A percentile compares a stretch with the other conserved stretches of the same genome.
Conservation (phyloP, 2,888 invertebrate genomes). For the Cephus nigrinus region DNA sequence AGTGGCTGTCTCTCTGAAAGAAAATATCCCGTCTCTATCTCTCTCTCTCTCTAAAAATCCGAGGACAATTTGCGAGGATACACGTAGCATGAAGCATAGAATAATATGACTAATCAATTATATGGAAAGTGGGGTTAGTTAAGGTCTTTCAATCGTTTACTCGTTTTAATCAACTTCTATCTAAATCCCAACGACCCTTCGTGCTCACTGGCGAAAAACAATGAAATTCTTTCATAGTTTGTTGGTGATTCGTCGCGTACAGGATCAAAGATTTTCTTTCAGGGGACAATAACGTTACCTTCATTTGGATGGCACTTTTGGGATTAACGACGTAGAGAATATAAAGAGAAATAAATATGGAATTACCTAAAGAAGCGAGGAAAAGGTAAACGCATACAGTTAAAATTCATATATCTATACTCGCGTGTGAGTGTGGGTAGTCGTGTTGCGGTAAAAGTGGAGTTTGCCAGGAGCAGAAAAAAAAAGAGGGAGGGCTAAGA, state of each 20-base stretch:
- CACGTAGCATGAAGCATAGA: neutral
- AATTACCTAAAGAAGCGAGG: neutral
- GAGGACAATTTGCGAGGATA: neutral
- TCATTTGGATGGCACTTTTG: neutral
- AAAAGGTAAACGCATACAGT: constrained; percentile 9
- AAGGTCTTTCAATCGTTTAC: neutral
- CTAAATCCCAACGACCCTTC: neutral
- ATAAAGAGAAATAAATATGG: neutral
- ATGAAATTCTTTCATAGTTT: neutral
- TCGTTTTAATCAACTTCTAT: neutral
- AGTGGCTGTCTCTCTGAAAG: neutral
- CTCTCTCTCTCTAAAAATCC: constrained; percentile 7
- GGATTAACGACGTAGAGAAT: neutral
- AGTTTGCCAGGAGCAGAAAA: neutral
- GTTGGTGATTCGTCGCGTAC: neutral
- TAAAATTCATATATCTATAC: constrained; percentile 15
- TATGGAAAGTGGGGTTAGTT: neutral
- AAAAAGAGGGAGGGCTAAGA: neutral
- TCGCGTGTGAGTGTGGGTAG: constrained; percentile 6
- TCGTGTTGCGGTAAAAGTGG: neutral
- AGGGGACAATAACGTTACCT: neutral
- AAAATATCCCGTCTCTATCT: neutral
- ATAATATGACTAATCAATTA: neutral
- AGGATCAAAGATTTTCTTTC: neutral
- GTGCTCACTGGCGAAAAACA: neutral